Evolutionary conservation across 37 sponge, comb jelly and placozoan genomes (phyloP).

Genomic region (Petrosia ficiformis): DNA sequence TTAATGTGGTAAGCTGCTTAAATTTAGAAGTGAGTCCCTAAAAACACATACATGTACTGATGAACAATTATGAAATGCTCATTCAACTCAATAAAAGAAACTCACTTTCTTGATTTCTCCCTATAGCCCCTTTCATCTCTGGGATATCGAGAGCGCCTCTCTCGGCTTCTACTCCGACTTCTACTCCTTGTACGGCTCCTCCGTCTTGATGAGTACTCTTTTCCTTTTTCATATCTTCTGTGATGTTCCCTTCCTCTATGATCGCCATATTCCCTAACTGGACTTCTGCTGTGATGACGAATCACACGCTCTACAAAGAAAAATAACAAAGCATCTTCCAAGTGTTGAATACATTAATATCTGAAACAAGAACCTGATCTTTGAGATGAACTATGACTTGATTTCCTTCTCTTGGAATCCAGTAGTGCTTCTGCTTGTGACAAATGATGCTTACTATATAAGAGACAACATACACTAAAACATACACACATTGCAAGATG

Average conservation of each 20-base stretch:
- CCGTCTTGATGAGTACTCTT: background rate
- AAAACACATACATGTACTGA: too few species aligned
- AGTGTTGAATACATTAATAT: background rate
- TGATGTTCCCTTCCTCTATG: background rate
- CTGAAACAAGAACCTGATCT: background rate
- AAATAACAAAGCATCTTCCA: background rate
- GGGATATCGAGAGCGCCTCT: background rate
- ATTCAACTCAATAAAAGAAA: too few species aligned
- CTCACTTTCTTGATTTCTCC: too few species aligned
- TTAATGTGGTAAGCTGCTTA: too few species aligned
- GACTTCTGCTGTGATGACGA: background rate
- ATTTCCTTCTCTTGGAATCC: background rate
- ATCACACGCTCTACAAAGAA: too few species aligned
- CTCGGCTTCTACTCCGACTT: background rate
- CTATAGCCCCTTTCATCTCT: background rate
- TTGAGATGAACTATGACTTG: background rate
- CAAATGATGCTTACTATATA: slow-evolving; percentile 3
- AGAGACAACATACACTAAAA: too few species aligned
- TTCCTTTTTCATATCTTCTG: too few species aligned
- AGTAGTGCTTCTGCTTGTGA: slow-evolving; percentile 4
- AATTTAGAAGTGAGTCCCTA: too few species aligned
- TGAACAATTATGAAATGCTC: too few species aligned
- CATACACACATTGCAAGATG: too few species aligned
- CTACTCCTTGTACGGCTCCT: slow-evolving; percentile 1
- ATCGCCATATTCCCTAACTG: background rate